Base-by-base conservation (phyloP, 2,113 vertebrate species). In the Anolis sagrei region DNA sequence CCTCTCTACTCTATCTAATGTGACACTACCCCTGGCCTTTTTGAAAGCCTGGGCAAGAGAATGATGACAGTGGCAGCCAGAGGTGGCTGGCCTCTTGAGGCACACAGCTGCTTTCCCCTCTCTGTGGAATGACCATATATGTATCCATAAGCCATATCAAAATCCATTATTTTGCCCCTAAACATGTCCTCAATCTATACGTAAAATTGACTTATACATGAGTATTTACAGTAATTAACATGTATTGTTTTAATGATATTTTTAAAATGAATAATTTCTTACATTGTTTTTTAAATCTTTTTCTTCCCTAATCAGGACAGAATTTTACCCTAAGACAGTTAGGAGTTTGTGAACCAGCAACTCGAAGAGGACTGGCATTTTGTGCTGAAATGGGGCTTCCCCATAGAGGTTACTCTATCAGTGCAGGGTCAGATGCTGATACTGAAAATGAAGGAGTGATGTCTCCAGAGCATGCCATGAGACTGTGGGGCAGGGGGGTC, bases 321-420 rank as follows among this genome's bases (percentile, higher is more conserved):
- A 98, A 98, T 93, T 98, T 99, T 96, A 99, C 98, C 73, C 96
- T 99, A 97, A 98, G 98, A 96, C 98, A 99, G 95, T 97, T 99
- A 90, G 99, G 99, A 93, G 97, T 99, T 95, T 99, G 98, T 91
- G 98, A 98, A 95, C 97, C 98, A 70, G 93, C 97, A 83, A 95
- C 98, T 89, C 98, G 98, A 91, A 96, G 98, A 89, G 99, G 98
- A 95, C 96, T 99, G 97, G 97, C 98, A 54, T 97, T 99, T 90
- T 99, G 98, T 96, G 98, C 99, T 85, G 98, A 99, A 95, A 98
- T 98, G 92, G 98, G 98, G 94, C 98, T 98, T 85, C 97, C 98
- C 90, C 98, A 99, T 96, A 97, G 98, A 91, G 97, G 98, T 94
- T 99, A 99, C 96, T 96, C 97, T 92, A 96, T 98, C 88, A 98